A percentile compares a stretch with the other conserved stretches of the same genome.
Conservation (phyloP, 2,888 invertebrate genomes). For the Diabrotica balteata region DNA sequence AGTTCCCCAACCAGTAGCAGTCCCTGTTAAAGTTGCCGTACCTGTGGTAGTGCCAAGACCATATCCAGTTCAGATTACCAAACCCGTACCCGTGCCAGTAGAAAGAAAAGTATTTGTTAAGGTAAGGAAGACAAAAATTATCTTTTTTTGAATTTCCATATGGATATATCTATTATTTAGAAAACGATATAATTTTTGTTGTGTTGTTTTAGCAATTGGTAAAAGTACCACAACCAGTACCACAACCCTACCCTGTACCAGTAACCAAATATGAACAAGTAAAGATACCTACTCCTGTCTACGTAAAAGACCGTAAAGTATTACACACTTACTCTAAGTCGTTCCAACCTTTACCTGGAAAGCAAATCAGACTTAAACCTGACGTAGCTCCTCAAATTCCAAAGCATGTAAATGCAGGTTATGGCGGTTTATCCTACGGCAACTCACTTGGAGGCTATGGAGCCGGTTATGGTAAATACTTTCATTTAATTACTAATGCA, state of each 20-base stretch:
- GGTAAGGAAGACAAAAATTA: constrained; percentile 31
- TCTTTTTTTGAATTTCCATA: no score
- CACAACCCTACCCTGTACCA: constrained; percentile 47
- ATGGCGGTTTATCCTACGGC: background rate
- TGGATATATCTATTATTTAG: no score
- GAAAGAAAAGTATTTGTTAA: constrained; percentile 45
- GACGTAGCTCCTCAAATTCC: background rate
- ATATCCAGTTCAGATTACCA: constrained; percentile 47
- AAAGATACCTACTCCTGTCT: constrained; percentile 43
- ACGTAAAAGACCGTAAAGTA: constrained; percentile 27
- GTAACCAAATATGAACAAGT: constrained; percentile 47
- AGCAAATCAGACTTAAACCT: constrained; percentile 1
- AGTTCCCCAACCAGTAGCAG: constrained; percentile 41
- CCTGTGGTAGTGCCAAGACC: constrained; percentile 49
- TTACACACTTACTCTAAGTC: constrained; percentile 17
- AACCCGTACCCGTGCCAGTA: constrained; percentile 43
- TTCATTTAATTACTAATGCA: no score
- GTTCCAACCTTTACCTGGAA: constrained; percentile 3
- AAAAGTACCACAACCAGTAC: constrained; percentile 42
- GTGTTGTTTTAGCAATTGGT: constrained; percentile 45
- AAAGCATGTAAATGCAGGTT: background rate
- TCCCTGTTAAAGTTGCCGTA: constrained; percentile 36
- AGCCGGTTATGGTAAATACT: background rate
- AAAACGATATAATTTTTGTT: constrained; percentile 10
- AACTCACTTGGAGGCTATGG: background rate